Evolutionary conservation across 2,797 vertebrate species (phyloP), one percentile per base, ranked within the genome.

Genomic region (Muscicapa striata): DNA sequence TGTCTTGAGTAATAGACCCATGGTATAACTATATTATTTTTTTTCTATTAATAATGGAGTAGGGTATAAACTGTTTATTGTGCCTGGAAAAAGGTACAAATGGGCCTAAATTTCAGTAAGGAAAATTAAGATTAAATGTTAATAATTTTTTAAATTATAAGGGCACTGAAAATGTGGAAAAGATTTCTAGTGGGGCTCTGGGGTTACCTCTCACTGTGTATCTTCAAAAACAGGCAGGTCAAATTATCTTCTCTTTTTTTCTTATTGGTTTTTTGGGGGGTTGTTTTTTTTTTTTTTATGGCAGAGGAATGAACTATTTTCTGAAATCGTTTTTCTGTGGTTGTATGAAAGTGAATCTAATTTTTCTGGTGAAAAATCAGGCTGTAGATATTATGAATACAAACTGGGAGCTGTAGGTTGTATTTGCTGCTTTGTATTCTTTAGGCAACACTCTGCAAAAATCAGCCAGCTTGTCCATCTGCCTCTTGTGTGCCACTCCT

Each of bases 401-500:
- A 67, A 51, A 67, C 2, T 32, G 7, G 7, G 59, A 74, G 4
- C 34, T 26, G 34, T 27, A 30, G 24, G 3, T 57, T 76, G 3
- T 32, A 15, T 62, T 84, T 66, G 16, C 38, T 83, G 11, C 23
- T 69, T 80, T 54, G 34, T 34, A 38, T 41, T 78, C 19, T 62
- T 46, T 51, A 30, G 38, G 15, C 26, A 69, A 15, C 14, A 2
- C 14, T 20, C 36, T 68, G 23, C 22, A 36, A 13, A 49, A 38
- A 13, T 13, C 22, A 46, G 23, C 59, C 55, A 36, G 38, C 51
- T 85, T 38, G 23, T 34, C 38, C 8, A 4, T 67, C 67, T 75
- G 16, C 21, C 32, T 58, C 43, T 52, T 0, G 1, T 18, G 5
- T n/a, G 67, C 20, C 24, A 23, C 7, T 32, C 8, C 2, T 68